These are phyloP conservation scores for Eurois occulta DNA, from an alignment of 2,888 invertebrate species.

Conservation along the genomic window DNA sequence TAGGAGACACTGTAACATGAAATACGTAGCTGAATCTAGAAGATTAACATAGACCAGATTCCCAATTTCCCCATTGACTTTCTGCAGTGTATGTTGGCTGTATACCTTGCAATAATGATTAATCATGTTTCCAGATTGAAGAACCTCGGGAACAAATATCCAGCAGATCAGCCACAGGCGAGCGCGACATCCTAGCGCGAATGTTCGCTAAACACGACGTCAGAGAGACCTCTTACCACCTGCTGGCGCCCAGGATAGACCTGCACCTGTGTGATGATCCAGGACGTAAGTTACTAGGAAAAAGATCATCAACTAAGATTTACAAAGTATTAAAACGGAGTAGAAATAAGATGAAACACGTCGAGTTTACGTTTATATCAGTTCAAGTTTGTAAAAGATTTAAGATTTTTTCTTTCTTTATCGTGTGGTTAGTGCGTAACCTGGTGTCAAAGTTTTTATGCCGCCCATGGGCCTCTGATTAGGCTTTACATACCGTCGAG, in stretches of 20 bases:
- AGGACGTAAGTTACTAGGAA: constrained; percentile 91
- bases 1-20: no score
- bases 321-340: not conserved
- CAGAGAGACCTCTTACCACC: constrained; percentile 99
- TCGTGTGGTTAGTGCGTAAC: no score
- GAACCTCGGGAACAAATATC: constrained; percentile 83
- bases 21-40: no score
- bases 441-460: no score
- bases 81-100: not conserved
- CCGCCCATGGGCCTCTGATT: no score
- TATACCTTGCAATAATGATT: not conserved
- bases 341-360: not conserved
- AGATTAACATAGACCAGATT: not conserved
- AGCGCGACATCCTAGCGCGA: constrained; percentile 88
- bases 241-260: constrained; percentile 97
- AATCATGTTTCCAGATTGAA: constrained; percentile 77
- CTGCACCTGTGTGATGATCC: constrained; percentile 99
- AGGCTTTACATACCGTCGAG: no score
- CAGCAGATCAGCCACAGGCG: constrained; percentile 79
- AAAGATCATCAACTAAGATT: not conserved
- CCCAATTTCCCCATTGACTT: not conserved
- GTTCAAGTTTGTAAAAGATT: no score
- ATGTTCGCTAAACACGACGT: constrained; percentile 97
- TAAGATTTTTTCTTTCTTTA: no score
- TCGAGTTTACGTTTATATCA: not conserved